Base-by-base conservation (phyloP, 2,888 invertebrate genomes). In the Eucera pruinosa region DNA sequence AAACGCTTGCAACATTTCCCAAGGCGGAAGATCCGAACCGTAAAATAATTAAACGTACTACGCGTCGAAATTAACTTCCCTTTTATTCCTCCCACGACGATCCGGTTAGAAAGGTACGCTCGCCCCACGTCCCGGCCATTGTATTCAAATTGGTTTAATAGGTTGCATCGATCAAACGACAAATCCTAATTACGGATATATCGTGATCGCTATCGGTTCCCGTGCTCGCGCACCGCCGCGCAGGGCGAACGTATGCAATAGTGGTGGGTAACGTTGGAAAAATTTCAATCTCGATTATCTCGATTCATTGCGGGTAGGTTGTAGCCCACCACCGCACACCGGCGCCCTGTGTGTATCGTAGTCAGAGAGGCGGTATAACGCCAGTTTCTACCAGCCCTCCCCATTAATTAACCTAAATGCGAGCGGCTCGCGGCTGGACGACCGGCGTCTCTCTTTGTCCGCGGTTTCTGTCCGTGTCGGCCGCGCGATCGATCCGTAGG, bases 71-170 rank as follows among this genome's bases (percentile, higher is more conserved):
- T 43, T 18, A 47, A 41, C 41, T 20, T 30, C 41, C 43, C 30
- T 5, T 23, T 30, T 15, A 18, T 18, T 30, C 45, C 30, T 4
- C 30, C 45, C 60, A 47, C 20, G 23, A 7, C 41, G n/a, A 23
- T 27, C 39, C 52, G 11, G 36, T 67, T 60, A 60, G 72, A 45
- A 60, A 47, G 52, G 47, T 25, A 39, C 9, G 20, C 13, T 11
- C n/a, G 9, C 36, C 7, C n/a, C 23, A 5, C 27, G 23, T n/a
- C 30, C 30, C 33, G 23, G 39, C 25, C 65, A 71, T 77, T 72
- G 78, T 78, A 77, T 78, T 77, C 58, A 77, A 67, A 78, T 78
- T 57, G 57, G 57, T 52, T 64, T 58, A 58, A 74, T 57, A 62
- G 62, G 58, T n/a, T 36, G 43, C 75, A 39, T 74, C 61, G 61